Conservation (phyloP, 2,113 vertebrate genomes). For the Taurulus bubalis region DNA sequence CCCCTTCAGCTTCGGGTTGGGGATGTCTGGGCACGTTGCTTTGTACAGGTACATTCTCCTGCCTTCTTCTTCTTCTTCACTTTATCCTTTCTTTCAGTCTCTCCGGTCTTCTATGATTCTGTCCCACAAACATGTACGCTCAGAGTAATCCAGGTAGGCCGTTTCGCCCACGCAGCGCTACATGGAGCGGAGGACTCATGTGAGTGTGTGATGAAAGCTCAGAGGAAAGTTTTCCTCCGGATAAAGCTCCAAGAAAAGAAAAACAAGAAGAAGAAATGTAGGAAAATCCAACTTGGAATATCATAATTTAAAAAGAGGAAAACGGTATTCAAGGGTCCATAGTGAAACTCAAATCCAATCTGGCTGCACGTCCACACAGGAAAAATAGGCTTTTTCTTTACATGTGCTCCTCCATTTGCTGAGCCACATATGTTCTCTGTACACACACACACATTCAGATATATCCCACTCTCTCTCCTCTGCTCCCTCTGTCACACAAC, state of each 20-base stretch:
- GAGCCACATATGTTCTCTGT: constrained; percentile 61
- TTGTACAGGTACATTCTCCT: constrained; percentile 90
- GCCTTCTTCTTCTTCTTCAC: constrained; percentile 34
- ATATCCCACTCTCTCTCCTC: constrained; percentile 18
- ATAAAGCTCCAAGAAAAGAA: constrained; percentile 19
- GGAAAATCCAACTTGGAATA: constrained; percentile 48
- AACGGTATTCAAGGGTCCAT: background rate
- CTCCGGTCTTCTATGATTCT: constrained; percentile 53
- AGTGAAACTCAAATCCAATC: constrained; percentile 29
- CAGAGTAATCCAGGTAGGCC: constrained; percentile 74
- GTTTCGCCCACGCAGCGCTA: constrained; percentile 53
- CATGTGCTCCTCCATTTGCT: constrained; percentile 56
- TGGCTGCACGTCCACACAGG: constrained; percentile 41
- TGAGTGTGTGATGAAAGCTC: constrained; percentile 39
- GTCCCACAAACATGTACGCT: constrained; percentile 69
- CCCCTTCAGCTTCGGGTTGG: constrained; percentile 84
- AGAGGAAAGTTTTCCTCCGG: constrained; percentile 11
- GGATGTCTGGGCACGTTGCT: constrained; percentile 85
- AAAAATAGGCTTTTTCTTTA: constrained; percentile 46
- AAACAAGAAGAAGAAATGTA: constrained; percentile 3
- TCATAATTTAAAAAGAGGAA: background rate
- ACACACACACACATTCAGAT: constrained; percentile 51
- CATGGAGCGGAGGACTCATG: constrained; percentile 42
- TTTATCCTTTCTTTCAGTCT: constrained; percentile 65
- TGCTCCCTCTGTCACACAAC: constrained; percentile 36